Evolutionary conservation across 2,888 invertebrate species (phyloP).

Genomic region (Villa cingulata): DNA sequence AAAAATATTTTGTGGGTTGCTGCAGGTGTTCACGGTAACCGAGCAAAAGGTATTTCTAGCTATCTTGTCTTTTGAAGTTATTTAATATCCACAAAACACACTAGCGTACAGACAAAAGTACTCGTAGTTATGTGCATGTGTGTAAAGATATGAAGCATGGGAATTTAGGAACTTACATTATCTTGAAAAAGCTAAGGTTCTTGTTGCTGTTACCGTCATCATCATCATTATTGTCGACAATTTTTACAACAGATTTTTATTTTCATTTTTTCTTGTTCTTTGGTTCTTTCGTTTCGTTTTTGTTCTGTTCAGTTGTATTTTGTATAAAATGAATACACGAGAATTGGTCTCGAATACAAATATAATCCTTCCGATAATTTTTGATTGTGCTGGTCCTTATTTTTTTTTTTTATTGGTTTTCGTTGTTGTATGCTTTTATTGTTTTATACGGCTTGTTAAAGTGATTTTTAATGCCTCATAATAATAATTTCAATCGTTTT

Average conservation of each 20-base stretch:
- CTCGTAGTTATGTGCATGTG: no score
- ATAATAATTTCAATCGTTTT: no score
- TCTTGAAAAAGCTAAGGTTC: not conserved
- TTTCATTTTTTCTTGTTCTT: no score
- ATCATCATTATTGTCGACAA: not conserved
- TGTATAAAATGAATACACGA: no score
- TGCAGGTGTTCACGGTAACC: slow-evolving; percentile 5
- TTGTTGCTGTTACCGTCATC: not conserved
- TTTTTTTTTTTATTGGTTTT: no score
- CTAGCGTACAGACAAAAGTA: no score
- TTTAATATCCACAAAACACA: no score
- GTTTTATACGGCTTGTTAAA: not conserved
- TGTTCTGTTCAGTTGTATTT: no score
- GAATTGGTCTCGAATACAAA: not conserved
- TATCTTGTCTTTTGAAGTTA: not conserved
- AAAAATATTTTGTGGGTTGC: slow-evolving; percentile 6
- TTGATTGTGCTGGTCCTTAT: no score
- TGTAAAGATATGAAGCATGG: not conserved
- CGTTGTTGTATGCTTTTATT: no score
- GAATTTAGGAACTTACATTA: not conserved
- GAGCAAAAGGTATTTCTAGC: not conserved
- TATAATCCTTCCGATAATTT: not conserved
- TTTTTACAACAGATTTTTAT: no score
- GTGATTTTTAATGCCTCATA: not conserved
- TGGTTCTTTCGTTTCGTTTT: no score